Conservation (phyloP, 2,797 vertebrate species). For the Clarias platycephalus region DNA sequence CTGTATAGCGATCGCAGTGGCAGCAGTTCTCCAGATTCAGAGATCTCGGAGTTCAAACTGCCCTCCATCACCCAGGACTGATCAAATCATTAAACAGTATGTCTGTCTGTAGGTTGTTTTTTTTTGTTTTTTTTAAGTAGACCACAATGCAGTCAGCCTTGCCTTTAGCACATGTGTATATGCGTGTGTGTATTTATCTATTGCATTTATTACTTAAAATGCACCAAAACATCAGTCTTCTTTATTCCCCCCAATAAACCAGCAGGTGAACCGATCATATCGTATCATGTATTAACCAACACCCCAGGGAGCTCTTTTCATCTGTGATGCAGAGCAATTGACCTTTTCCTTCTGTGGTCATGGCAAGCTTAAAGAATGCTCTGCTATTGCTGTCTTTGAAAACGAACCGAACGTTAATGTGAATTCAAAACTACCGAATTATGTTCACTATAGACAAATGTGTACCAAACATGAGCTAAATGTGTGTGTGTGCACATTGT, state of each 20-base stretch:
- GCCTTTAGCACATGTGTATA: background rate
- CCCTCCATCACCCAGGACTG: constrained; percentile 69
- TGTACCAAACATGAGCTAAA: background rate
- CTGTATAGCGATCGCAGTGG: constrained; percentile 88
- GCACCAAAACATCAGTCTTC: background rate
- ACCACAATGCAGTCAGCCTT: background rate
- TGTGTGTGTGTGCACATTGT: too few relatives aligned
- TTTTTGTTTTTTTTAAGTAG: background rate
- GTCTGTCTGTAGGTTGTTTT: background rate
- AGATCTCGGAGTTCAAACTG: constrained; percentile 85
- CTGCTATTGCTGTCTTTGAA: background rate
- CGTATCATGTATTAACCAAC: background rate
- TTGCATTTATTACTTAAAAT: background rate
- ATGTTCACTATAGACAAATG: background rate
- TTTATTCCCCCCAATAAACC: background rate
- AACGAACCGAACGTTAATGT: background rate
- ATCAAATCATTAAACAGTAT: background rate
- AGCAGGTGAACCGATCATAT: background rate
- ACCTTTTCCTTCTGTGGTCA: background rate
- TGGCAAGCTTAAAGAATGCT: background rate
- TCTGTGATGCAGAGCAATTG: background rate
- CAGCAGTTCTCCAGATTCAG: constrained; percentile 87
- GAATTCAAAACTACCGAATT: background rate
- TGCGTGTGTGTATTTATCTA: background rate
- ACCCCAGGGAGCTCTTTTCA: background rate